Base-by-base conservation (phyloP, 2,888 invertebrate genomes). In the Latheticus oryzae region DNA sequence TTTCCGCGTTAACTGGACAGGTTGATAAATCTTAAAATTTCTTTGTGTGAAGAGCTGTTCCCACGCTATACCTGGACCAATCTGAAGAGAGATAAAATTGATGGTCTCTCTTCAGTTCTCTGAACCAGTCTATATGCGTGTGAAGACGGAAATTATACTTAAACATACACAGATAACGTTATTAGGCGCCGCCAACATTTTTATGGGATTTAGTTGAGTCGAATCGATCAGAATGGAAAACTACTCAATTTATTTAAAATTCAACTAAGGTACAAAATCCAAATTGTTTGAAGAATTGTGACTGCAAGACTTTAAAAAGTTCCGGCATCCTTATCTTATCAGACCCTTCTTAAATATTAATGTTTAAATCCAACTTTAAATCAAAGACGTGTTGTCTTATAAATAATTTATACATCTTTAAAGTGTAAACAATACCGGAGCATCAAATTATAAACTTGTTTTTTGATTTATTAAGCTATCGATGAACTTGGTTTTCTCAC, bases 11-110 rank as follows among this genome's bases (percentile, higher is more conserved):
- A 32, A 30, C 17, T 26, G 45, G 62, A 54, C 61, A 57, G 60
- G 55, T 59, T 58, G 55, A 66, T 66, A 65, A 63, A 65, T 63
- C 62, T 62, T 54, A 23, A 58, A 62, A 66, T 66, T 67, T 68
- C 69, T 67, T 65, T 64, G 64, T 64, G 51, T 59, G 63, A 59
- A 43, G 60, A 47, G 52, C 33, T 58, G 66, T 67, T 67, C 67
- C 65, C 67, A 67, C 67, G 67, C 40, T 51, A 47, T 45, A 54
- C 59, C 37, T 63, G 60, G 56, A 57, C 60, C 60, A 64, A 60
- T 57, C 15, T 9, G 33, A 45, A 26, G 8, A n/a, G 40, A 51
- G 32, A 16, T 33, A 8, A 8, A 5, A 8, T n/a, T 9, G 7
- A 9, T 15, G 24, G 3, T 42, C 42, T 42, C 42, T 9, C 42